phyloP scores from a whole-genome alignment of 2,888 invertebrate species.

The Incurvaria masculella region DNA sequence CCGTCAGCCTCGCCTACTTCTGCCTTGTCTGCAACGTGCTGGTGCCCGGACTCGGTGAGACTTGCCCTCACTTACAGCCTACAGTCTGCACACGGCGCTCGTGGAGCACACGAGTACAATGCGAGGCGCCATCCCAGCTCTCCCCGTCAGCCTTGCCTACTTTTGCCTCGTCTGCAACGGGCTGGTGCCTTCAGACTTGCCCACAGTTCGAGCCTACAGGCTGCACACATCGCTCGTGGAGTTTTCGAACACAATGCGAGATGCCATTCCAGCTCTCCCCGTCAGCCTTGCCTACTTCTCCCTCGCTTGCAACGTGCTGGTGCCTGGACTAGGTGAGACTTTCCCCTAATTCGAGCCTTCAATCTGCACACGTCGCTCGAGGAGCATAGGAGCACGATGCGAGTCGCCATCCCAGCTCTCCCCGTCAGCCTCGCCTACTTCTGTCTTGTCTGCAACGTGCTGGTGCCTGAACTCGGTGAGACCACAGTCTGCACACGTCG shows the following conservation, averaged over 20 bases:
- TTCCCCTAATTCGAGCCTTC: too few species aligned
- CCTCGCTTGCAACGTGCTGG: constrained; percentile 61
- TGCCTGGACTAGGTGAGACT: constrained; percentile 40
- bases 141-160: constrained; percentile 84
- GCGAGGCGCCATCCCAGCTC: constrained; percentile 88
- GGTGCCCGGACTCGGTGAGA: constrained; percentile 72
- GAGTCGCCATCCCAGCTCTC: constrained; percentile 69
- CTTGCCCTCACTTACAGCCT: constrained; percentile 6
- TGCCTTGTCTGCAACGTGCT: constrained; percentile 81
- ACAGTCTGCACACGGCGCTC: constrained; percentile 70
- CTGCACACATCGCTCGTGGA: constrained; percentile 66
- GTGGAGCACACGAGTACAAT: constrained; percentile 84
- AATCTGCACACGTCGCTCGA: too few species aligned
- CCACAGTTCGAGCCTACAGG: too few species aligned
- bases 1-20: constrained; percentile 80
- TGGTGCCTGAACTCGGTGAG: constrained; percentile 43
- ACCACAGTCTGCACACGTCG: too few species aligned
- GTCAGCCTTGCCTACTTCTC: constrained; percentile 84
- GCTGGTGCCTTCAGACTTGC: too few species aligned
- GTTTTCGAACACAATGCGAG: constrained; percentile 62
- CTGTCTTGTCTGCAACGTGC: constrained; percentile 69
- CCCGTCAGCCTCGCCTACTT: constrained; percentile 84
- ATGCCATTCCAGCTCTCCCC: constrained; percentile 90
- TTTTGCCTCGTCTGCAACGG: constrained; percentile 74
- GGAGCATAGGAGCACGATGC: too few species aligned